phyloP scores from a whole-genome alignment of 2,888 invertebrate genomes.

The Agapetus fuscipes region DNA sequence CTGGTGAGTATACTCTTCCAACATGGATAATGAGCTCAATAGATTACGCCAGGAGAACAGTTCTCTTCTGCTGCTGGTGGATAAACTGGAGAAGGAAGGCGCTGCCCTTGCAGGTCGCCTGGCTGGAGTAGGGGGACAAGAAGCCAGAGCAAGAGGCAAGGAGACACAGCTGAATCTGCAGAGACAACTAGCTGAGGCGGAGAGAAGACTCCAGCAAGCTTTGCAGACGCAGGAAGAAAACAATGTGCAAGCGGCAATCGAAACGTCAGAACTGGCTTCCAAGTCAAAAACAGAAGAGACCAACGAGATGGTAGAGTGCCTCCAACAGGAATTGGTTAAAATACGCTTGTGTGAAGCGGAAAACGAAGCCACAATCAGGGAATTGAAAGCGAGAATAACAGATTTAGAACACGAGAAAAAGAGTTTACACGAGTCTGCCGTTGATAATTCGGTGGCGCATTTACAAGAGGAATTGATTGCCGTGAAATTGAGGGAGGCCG shows the following conservation, averaged over 20 bases:
- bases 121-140: slow-evolving; percentile 70
- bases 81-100: slow-evolving; percentile 89
- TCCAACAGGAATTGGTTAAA: slow-evolving; percentile 90
- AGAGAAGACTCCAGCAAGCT: slow-evolving; percentile 14
- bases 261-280: slow-evolving; percentile 1
- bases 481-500: slow-evolving; percentile 94
- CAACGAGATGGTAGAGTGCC: slow-evolving; percentile 76
- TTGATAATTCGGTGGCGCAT: slow-evolving; percentile 93
- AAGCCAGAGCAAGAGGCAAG: slow-evolving; percentile 89
- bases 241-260: neutral
- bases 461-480: slow-evolving; percentile 96
- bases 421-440: slow-evolving; percentile 80
- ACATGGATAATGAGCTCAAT: slow-evolving; percentile 18
- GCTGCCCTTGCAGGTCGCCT: slow-evolving; percentile 88
- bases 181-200: slow-evolving; percentile 18
- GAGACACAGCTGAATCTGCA: slow-evolving; percentile 39
- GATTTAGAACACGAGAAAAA: slow-evolving; percentile 93
- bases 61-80: slow-evolving; percentile 87
- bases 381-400: slow-evolving; percentile 74
- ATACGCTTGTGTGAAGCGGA: slow-evolving; percentile 88
- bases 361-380: slow-evolving; percentile 80
- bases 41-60: slow-evolving; percentile 88
- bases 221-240: slow-evolving; percentile 1
- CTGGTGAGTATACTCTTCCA: too few species aligned
- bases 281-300: slow-evolving; percentile 2